phyloP scores from a whole-genome alignment of 2,888 invertebrate species.

The Coenonympha glycerion region DNA sequence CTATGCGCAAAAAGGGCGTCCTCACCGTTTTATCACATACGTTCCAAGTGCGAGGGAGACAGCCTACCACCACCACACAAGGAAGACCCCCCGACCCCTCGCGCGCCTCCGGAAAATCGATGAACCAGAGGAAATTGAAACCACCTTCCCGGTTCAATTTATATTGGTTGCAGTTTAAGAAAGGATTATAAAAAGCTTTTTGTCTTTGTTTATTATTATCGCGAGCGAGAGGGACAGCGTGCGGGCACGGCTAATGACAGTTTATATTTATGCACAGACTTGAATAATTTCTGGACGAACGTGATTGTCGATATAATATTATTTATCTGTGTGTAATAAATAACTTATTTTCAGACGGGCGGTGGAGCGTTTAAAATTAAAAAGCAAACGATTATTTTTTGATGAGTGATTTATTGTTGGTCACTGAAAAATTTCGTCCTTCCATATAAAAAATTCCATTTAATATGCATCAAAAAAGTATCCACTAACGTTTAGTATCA shows the following conservation, averaged over 20 bases:
- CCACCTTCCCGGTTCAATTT: conserved; percentile 31
- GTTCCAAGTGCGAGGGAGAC: conserved; percentile 54
- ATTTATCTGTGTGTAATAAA: conserved; percentile 20
- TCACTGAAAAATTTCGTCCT: no score
- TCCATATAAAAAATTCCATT: no score
- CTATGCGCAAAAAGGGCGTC: conserved; percentile 73
- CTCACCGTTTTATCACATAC: conserved; percentile 68
- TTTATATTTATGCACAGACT: conserved; percentile 39
- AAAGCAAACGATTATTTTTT: no score
- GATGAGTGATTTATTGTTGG: no score
- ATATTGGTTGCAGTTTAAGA: conserved; percentile 34
- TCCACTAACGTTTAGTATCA: no score
- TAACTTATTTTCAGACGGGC: conserved; percentile 11
- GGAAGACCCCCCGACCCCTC: conserved; percentile 26
- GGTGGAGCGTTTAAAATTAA: conserved; percentile 12
- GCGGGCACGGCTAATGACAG: conserved; percentile 36
- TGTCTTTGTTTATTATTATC: conserved; percentile 57
- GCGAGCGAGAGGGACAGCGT: conserved; percentile 43
- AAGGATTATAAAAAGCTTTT: conserved; percentile 44
- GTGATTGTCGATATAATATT: conserved; percentile 31
- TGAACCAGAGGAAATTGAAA: conserved; percentile 26
- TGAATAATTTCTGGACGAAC: conserved; percentile 33
- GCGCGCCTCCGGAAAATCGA: conserved; percentile 31
- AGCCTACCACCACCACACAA: conserved; percentile 29
- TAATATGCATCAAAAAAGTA: no score